Evolutionary conservation across 2,113 vertebrate genomes (phyloP).

Genomic region (Pomatorhinus ruficollis): DNA sequence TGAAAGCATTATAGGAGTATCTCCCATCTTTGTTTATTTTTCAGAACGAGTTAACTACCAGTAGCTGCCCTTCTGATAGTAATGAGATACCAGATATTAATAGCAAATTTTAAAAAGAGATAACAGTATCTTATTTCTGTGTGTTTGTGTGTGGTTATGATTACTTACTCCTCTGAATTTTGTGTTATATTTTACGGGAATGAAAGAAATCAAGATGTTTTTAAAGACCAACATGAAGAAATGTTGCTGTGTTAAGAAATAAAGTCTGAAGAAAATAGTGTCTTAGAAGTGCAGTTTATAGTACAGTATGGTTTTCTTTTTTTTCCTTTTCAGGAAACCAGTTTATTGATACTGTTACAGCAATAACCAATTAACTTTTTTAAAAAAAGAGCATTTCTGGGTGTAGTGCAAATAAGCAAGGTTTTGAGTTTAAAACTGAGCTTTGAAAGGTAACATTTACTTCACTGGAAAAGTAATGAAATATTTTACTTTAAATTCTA

Average conservation of each 20-base stretch:
- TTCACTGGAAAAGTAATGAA: not conserved
- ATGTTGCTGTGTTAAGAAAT: not conserved
- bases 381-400: not conserved
- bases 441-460: not conserved
- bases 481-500: not conserved
- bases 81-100: not conserved
- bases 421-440: not conserved
- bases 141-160: not conserved
- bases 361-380: not conserved
- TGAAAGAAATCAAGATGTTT: not conserved
- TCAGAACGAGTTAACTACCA: not conserved
- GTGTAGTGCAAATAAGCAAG: not conserved
- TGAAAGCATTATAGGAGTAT: not conserved
- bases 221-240: not conserved
- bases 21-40: not conserved
- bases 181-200: not conserved
- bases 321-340: not conserved
- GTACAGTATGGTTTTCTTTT: not conserved
- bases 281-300: not conserved
- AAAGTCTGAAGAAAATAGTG: not conserved
- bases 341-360: not conserved
- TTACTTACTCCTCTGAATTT: not conserved
- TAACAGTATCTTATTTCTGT: not conserved
- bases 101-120: not conserved
- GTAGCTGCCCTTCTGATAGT: not conserved